Percentiles rank a stretch among this genome's conserved stretches.
Conservation (phyloP, 2,888 invertebrate species). For the Synergus gifuensis region DNA sequence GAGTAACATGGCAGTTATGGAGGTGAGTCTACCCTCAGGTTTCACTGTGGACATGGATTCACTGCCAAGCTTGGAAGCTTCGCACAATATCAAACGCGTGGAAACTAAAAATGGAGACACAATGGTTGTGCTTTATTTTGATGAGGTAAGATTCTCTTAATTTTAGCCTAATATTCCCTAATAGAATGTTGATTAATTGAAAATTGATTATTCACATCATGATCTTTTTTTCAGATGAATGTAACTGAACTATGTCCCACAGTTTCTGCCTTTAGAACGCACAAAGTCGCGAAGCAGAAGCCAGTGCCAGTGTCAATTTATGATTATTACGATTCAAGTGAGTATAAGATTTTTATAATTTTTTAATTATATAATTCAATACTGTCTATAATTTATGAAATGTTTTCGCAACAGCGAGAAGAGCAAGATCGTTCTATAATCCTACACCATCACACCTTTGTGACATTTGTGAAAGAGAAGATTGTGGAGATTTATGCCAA, state of each 20-base stretch:
- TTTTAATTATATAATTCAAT: slow-evolving; percentile 12
- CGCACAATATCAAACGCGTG: slow-evolving; percentile 82
- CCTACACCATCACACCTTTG: slow-evolving; percentile 85
- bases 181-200: neutral
- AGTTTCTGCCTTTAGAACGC: slow-evolving; percentile 89
- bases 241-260: slow-evolving; percentile 88
- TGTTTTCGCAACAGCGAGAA: slow-evolving; percentile 81
- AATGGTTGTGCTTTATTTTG: slow-evolving; percentile 85
- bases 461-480: slow-evolving; percentile 89
- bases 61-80: slow-evolving; percentile 81
- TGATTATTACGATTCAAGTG: slow-evolving; percentile 95
- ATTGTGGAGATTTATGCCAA: slow-evolving; percentile 79
- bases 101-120: slow-evolving; percentile 85
- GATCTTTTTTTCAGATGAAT: slow-evolving; percentile 74
- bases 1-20: slow-evolving; percentile 95
- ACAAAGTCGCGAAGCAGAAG: slow-evolving; percentile 91
- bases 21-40: slow-evolving; percentile 94
- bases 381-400: neutral
- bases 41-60: slow-evolving; percentile 90
- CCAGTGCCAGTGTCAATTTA: slow-evolving; percentile 91
- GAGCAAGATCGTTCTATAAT: slow-evolving; percentile 90
- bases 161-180: neutral
- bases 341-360: neutral
- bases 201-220: neutral
- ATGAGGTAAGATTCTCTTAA: slow-evolving; percentile 77